A percentile compares a stretch with the other conserved stretches of the same genome.
Conservation (phyloP, 1,140 invertebrate genomes). For the Tenebrio molitor region DNA sequence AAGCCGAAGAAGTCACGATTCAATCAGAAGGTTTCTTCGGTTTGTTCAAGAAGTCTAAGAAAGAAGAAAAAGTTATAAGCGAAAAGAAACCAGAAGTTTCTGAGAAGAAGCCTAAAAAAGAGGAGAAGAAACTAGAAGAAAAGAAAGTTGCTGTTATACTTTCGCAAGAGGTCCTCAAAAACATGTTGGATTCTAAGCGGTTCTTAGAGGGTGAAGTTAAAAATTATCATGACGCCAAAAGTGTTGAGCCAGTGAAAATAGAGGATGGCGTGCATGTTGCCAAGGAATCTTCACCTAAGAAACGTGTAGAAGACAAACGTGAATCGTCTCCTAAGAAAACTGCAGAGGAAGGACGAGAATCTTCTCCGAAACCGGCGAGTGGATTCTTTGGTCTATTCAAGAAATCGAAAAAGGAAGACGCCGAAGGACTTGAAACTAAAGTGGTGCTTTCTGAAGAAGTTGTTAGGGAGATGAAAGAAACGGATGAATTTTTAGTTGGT, state of each 20-base stretch:
- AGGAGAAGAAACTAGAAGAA: conserved; percentile 22
- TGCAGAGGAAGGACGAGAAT: not conserved
- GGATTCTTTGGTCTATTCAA: conserved; percentile 39
- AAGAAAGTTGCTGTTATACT: conserved; percentile 22
- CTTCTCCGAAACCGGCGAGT: conserved; percentile 2
- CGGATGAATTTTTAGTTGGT: conserved; percentile 52
- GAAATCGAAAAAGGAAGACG: conserved; percentile 37
- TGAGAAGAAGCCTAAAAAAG: conserved; percentile 16
- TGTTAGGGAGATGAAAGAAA: conserved; percentile 54
- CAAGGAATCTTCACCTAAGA: conserved; percentile 27
- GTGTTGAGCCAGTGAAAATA: not conserved
- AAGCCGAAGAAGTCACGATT: conserved; percentile 1
- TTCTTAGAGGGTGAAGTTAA: conserved; percentile 11
- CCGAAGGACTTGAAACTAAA: not conserved
- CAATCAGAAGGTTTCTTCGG: conserved; percentile 51
- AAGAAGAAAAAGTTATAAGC: not conserved
- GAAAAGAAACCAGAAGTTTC: conserved; percentile 7
- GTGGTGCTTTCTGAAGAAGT: conserved; percentile 50
- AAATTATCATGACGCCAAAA: conserved; percentile 37
- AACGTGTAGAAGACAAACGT: conserved; percentile 37
- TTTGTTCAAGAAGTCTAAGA: conserved; percentile 51
- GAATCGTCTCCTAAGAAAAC: conserved; percentile 18
- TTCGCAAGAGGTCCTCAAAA: conserved; percentile 49
- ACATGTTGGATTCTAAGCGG: conserved; percentile 31
- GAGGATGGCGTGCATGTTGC: conserved; percentile 13